phyloP scores from a whole-genome alignment of 2,113 vertebrate species.

The Cyprinodon brontotheroides region DNA sequence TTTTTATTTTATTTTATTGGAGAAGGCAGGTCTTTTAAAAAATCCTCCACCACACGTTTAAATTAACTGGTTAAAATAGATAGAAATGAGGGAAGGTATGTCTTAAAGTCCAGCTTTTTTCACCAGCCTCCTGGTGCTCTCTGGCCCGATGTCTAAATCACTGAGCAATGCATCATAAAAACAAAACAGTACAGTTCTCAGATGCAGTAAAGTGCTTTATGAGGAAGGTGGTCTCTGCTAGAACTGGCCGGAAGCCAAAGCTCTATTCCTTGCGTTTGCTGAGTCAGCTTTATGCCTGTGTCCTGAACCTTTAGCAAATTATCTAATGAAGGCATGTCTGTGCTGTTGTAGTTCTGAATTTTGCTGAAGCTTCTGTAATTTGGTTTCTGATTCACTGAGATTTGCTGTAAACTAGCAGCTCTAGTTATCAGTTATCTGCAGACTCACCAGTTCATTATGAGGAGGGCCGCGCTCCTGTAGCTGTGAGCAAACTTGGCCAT shows the following conservation, averaged over 20 bases:
- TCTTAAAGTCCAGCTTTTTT: neutral
- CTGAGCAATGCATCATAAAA: neutral
- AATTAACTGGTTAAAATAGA: neutral
- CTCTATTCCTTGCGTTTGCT: slow-evolving; percentile 6
- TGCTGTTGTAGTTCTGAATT: neutral
- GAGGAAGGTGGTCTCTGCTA: neutral
- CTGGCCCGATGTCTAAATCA: neutral
- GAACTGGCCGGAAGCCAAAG: slow-evolving; percentile 7
- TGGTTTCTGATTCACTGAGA: slow-evolving; percentile 3
- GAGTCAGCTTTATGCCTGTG: slow-evolving; percentile 14
- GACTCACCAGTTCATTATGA: slow-evolving; percentile 3
- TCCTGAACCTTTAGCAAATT: slow-evolving; percentile 7
- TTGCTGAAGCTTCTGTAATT: neutral
- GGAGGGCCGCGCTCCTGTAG: slow-evolving; percentile 8
- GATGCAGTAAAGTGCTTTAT: neutral
- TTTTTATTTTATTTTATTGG: too few species aligned
- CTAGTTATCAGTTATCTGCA: slow-evolving; percentile 14
- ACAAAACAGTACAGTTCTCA: neutral
- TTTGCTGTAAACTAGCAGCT: neutral
- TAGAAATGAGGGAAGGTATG: neutral
- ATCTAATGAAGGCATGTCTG: slow-evolving; percentile 1
- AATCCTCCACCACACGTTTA: too few species aligned
- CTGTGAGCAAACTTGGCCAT: slow-evolving; percentile 6
- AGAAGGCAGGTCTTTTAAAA: too few species aligned
- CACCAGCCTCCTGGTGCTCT: too few species aligned